Evolutionary conservation across 2,888 invertebrate genomes (phyloP), one percentile per base, ranked within the genome.

Genomic region (Allacma fusca): DNA sequence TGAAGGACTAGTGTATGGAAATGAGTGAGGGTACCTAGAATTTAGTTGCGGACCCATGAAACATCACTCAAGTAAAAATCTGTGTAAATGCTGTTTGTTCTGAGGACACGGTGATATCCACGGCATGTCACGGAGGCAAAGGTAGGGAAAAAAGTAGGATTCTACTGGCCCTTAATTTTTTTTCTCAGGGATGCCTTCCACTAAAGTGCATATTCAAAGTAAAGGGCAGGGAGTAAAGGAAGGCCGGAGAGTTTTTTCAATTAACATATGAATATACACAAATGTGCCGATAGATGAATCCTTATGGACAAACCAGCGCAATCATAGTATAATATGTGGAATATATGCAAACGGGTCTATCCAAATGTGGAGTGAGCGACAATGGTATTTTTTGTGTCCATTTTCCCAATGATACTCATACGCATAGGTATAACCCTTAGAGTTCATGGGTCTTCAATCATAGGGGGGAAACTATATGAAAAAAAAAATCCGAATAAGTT

Each of bases 261-360:
- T 74, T 74, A 67, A 74, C 74, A 74, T 74, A 74, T 74, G 74
- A 74, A 74, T 50, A 50, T 50, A 50, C 19, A 74, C 65, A 74
- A 67, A 74, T 74, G 74, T 24, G 74, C 65, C 65, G 44, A 74
- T 65, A 26, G 74, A 74, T 62, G 62, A 72, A 59, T 59, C 72
- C 29, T 57, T 72, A 5, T 57, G 50, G 24, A 24, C 29, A 21
- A 28, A 71, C 29, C 57, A 71, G 44, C 19, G n/a, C 24, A 59
- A 71, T 29, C 26, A 71, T 50, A 24, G n/a, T 65, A 28, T 16
- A 65, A 65, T 28, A 28, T 65, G 29, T 7, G 16, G 29, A 5
- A 68, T 44, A 23, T 28, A 65, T 50, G 50, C 50, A 50, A 50
- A 50, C 7, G 5, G n/a, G n/a, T 19, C 19, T 50, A n/a, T 50